Base-by-base conservation (phyloP, 2,888 invertebrate species). In the Petrophora chlorosata region DNA sequence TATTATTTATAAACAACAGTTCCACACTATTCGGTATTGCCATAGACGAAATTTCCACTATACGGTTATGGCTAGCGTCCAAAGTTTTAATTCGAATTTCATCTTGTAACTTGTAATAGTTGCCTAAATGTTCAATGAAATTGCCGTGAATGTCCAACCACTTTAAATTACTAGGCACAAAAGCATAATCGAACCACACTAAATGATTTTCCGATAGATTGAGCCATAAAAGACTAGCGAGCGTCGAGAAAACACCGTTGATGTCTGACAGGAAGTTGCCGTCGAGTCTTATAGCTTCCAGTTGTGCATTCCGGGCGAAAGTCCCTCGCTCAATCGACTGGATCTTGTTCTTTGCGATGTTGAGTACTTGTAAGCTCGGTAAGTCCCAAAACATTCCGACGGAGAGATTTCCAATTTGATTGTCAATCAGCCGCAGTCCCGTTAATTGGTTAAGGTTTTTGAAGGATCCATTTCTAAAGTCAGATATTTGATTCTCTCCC, bases 101-200 rank as follows among this genome's bases (percentile, higher is more conserved):
- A 73, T 94, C 94, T 86, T 96, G 95, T 59, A 96, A 91, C 82
- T 95, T 95, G 79, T 96, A 97, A 79, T 97, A 97, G 86, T 98
- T 97, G 39, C 94, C 96, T 61, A 97, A 90, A 50, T 94, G 94
- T 84, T 96, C 95, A 69, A 98, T 96, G 70, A 95, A 96, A 82
- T 97, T 97, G 40, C 96, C 94, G 78, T 97, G 97, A 73, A 97
- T 94, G 77, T 97, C 97, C 75, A 98, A 90, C 96, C 96, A 97
- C 85, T 96, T 96, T 46, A 98, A 89, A 82, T 96, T 96, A 61
- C 94, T 94, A 15, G 97, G 97, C 70, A 97, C 94, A 80, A 97
- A 96, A 41, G 97, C 97, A 78, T 96, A 97, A 83, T 97, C 97
- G 84, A 98, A 97, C 96, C 96, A 96, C 64, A 96, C 95, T 72